phyloP scores from a whole-genome alignment of 1,140 invertebrate genomes.

The Homarus americanus region DNA sequence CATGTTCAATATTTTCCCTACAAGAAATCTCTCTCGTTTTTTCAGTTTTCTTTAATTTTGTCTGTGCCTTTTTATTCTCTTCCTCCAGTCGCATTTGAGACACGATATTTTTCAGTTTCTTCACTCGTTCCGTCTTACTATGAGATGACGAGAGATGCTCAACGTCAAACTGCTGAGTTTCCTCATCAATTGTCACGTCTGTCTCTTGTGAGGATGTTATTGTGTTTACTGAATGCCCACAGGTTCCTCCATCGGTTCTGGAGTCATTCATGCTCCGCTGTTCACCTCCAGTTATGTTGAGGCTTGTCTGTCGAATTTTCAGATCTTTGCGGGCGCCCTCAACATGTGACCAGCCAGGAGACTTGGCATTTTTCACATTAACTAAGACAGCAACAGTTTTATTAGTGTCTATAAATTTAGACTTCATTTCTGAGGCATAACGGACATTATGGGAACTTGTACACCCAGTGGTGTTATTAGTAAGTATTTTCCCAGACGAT shows the following conservation, averaged over 20 bases:
- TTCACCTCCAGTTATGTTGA: slow-evolving; percentile 58
- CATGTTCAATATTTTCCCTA: background rate
- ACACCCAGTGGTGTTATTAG: background rate
- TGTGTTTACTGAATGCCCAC: background rate
- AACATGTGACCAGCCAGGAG: slow-evolving; percentile 61
- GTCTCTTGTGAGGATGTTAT: slow-evolving; percentile 18
- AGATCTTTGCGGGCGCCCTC: slow-evolving; percentile 52
- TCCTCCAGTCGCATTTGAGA: slow-evolving; percentile 13
- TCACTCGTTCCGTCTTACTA: slow-evolving; percentile 27
- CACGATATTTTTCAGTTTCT: slow-evolving; percentile 40
- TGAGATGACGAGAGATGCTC: slow-evolving; percentile 46
- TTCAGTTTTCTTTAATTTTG: background rate
- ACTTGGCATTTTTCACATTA: slow-evolving; percentile 48
- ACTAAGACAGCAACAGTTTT: slow-evolving; percentile 14
- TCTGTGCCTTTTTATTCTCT: background rate
- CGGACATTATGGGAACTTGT: slow-evolving; percentile 10
- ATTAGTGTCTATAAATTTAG: slow-evolving; percentile 14
- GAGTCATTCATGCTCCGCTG: slow-evolving; percentile 25
- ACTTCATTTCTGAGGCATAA: slow-evolving; percentile 33
- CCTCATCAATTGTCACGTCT: slow-evolving; percentile 40
- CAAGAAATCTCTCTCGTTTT: background rate
- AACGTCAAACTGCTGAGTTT: slow-evolving; percentile 50
- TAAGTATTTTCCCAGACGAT: background rate
- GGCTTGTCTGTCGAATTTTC: slow-evolving; percentile 15
- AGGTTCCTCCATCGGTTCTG: slow-evolving; percentile 10